phyloP scores from a whole-genome alignment of 1,140 invertebrate species.

The Reticulitermes speratus region DNA sequence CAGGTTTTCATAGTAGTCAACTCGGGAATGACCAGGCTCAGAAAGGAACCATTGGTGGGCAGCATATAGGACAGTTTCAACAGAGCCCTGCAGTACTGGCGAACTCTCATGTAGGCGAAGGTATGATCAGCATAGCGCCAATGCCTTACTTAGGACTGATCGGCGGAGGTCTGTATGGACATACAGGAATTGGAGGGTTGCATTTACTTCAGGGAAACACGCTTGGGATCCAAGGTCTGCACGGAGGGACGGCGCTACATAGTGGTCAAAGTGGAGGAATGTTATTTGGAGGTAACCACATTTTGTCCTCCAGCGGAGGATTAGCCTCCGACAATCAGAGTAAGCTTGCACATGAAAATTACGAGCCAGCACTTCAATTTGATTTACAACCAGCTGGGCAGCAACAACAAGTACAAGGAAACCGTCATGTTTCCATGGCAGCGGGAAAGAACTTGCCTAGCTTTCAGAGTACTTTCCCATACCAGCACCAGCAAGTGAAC shows the following conservation, averaged over 20 bases:
- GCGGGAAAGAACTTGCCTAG: neutral
- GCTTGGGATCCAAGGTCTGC: neutral
- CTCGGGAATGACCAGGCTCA: neutral
- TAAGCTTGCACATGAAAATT: neutral
- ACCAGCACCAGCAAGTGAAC: neutral
- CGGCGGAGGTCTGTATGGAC: neutral
- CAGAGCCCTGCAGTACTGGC: neutral
- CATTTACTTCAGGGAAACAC: neutral
- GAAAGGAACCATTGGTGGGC: neutral
- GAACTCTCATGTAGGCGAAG: neutral
- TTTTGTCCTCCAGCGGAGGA: neutral
- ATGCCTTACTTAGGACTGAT: neutral
- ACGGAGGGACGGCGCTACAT: neutral
- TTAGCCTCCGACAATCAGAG: neutral
- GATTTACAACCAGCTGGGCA: neutral
- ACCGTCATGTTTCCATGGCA: neutral
- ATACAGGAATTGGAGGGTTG: neutral
- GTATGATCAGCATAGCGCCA: neutral
- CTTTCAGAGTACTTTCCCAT: neutral
- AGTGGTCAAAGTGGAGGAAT: neutral
- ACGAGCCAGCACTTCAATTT: neutral
- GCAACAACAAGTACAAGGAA: neutral
- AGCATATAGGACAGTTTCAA: neutral
- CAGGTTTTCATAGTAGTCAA: neutral
- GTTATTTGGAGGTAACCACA: neutral